These are phyloP conservation scores for Argynnis bischoffii DNA, from an alignment of 2,888 invertebrate genomes.

Conservation along the genomic window DNA sequence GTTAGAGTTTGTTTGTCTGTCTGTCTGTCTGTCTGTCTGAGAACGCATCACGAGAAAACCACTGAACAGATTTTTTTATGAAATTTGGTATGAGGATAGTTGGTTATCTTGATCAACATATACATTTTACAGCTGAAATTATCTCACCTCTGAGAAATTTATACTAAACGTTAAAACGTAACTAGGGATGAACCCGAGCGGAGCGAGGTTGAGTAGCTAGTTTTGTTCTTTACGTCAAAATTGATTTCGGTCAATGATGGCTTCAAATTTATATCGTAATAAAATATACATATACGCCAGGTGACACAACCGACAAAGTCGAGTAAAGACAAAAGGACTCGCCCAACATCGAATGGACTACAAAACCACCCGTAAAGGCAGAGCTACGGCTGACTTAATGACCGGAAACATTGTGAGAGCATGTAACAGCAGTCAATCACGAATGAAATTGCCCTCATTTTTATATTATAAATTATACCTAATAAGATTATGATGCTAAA, in stretches of 20 bases:
- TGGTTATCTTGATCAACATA: too few relatives aligned
- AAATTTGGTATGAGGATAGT: too few relatives aligned
- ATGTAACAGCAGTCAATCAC: slow-evolving; percentile 8
- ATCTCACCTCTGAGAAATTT: too few relatives aligned
- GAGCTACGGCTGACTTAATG: neutral
- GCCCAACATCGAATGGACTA: slow-evolving; percentile 1
- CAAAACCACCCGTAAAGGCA: slow-evolving; percentile 7
- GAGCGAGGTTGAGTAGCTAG: too few relatives aligned
- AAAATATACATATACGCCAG: slow-evolving; percentile 4
- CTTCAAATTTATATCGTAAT: slow-evolving; percentile 1
- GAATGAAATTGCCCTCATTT: neutral
- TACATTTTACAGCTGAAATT: too few relatives aligned
- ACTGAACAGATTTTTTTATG: too few relatives aligned
- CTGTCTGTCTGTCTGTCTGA: too few relatives aligned
- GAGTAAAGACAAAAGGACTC: slow-evolving; percentile 9
- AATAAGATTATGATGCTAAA: neutral
- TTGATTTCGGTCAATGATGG: neutral
- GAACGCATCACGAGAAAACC: too few relatives aligned
- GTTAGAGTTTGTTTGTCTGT: too few relatives aligned
- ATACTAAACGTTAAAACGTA: too few relatives aligned
- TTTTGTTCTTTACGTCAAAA: too few relatives aligned
- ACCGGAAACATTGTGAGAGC: slow-evolving; percentile 2
- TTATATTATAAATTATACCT: neutral
- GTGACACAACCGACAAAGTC: slow-evolving; percentile 13
- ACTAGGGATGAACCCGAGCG: too few relatives aligned